Conservation (phyloP, 2,113 vertebrate genomes). For the Scartelaos histophorus region DNA sequence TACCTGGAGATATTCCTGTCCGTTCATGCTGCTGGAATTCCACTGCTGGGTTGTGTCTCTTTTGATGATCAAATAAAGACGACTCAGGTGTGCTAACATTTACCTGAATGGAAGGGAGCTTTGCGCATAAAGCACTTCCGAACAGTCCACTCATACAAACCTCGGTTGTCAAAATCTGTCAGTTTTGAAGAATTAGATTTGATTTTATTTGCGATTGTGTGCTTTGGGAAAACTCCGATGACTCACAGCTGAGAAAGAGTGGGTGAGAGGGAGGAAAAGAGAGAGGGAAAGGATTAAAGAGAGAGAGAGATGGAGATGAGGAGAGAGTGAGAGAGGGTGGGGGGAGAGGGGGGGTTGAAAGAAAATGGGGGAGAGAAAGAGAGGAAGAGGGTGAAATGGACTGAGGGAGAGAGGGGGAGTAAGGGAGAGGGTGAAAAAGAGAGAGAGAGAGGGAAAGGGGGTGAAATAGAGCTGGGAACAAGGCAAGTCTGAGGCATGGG, state of each 20-base stretch:
- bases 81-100: conserved; percentile 82
- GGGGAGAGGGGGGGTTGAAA: background rate
- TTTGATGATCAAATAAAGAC: conserved; percentile 80
- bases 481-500: conserved; percentile 58
- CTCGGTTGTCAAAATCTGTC: conserved; percentile 24
- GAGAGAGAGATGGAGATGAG: background rate
- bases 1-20: conserved; percentile 75
- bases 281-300: background rate
- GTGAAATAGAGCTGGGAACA: conserved; percentile 41
- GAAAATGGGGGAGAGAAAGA: background rate
- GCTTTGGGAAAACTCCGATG: conserved; percentile 67
- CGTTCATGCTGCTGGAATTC: conserved; percentile 76
- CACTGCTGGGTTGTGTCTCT: conserved; percentile 80
- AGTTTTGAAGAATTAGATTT: conserved; percentile 29
- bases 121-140: conserved; percentile 59
- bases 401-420: background rate
- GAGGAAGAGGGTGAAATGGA: conserved; percentile 8
- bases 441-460: background rate
- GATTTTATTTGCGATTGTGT: conserved; percentile 12
- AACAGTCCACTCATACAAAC: conserved; percentile 34
- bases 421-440: background rate
- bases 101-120: conserved; percentile 47
- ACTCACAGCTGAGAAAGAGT: conserved; percentile 57
- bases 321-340: background rate
- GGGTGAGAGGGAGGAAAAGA: conserved; percentile 12